These are phyloP conservation scores for Aptenodytes forsteri DNA, from an alignment of 2,113 vertebrate species.

Conservation along the genomic window DNA sequence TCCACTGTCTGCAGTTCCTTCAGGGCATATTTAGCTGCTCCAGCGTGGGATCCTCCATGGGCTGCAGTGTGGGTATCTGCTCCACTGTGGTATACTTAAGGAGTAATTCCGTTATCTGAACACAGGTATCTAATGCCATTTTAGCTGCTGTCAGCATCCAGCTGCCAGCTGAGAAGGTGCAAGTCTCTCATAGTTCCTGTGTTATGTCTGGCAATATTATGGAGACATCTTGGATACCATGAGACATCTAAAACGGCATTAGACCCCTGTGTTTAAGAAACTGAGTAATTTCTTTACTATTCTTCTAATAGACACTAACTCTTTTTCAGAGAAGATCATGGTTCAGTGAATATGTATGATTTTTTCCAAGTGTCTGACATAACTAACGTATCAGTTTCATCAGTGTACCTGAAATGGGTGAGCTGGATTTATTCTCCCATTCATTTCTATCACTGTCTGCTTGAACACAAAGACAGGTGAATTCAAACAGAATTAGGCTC, in stretches of 20 bases:
- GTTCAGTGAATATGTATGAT: not conserved
- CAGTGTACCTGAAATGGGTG: not conserved
- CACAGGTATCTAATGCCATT: not conserved
- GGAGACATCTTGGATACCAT: not conserved
- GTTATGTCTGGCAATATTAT: not conserved
- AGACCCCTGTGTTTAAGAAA: not conserved
- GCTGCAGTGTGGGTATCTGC: not conserved
- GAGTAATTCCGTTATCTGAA: not conserved
- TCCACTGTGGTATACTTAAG: not conserved
- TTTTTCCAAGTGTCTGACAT: not conserved
- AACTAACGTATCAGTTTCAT: not conserved
- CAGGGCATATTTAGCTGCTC: not conserved
- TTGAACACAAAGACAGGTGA: not conserved
- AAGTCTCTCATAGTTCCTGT: not conserved
- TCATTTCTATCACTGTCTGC: not conserved
- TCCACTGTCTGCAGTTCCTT: not conserved
- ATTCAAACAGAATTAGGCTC: not conserved
- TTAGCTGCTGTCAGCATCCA: not conserved
- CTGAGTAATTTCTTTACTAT: not conserved
- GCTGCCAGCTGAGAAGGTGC: not conserved
- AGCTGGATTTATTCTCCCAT: not conserved
- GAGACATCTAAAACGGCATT: not conserved
- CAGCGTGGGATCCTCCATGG: too few species aligned
- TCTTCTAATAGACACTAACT: not conserved
- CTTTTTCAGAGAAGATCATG: not conserved